Base-by-base conservation (phyloP, 2,888 invertebrate genomes). In the Phlogophora meticulosa region DNA sequence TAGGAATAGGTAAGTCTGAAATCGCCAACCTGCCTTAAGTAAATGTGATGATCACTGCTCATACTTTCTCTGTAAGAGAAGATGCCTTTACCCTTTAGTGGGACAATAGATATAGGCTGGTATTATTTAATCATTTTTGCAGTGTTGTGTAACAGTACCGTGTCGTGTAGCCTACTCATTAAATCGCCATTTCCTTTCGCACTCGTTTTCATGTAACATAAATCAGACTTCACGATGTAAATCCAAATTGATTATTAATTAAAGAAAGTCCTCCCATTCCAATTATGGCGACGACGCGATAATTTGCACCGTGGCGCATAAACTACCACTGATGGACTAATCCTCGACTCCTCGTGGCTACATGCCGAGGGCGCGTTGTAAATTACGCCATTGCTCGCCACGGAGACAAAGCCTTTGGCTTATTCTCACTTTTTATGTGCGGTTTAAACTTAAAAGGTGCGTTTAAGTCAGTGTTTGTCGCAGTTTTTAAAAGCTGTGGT, bases 271-370 rank as follows among this genome's bases (percentile, higher is more conserved):
- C 88, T 89, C 84, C 90, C 90, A 89, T 89, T 87, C 88, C 90
- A 92, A 92, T 92, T 92, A 92, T 89, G 84, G 85, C 73, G 60
- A 78, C 65, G 88, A 78, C 65, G 88, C 89, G 86, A 91, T 92
- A 91, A 92, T 91, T 92, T 85, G 87, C 85, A 76, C 88, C 84
- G 85, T 80, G 81, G 84, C 83, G 87, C 88, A 88, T 89, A 88
- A 86, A 87, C 79, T 82, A 82, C 60, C 81, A 60, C 79, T 90
- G 93, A 92, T 91, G 91, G 90, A 89, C 90, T 93, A 92, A 93
- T 93, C 92, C 85, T 65, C 86, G 64, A 74, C 78, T 75, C 76
- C 78, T 84, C 87, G 82, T 72, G 48, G 34, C 40, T 48, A 58
- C 60, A 70, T 20, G 90, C 90, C 86, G 83, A 87, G 85, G 88